Evolutionary conservation across 1,140 invertebrate species (phyloP).

Genomic region (Mizuhopecten yessoensis): DNA sequence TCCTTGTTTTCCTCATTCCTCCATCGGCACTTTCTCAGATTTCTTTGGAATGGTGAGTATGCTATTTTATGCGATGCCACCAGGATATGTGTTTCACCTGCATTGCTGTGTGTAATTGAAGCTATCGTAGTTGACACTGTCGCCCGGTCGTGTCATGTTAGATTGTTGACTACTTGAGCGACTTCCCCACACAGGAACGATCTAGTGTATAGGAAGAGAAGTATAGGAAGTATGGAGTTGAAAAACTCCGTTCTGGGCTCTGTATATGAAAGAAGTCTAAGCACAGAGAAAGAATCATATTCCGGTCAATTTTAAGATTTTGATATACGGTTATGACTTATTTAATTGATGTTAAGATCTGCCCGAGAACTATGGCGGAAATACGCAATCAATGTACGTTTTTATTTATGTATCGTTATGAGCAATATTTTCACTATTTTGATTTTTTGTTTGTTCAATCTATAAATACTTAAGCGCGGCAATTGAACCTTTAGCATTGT

Average conservation of each 20-base stretch:
- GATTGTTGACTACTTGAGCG: constrained; percentile 37
- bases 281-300: constrained; percentile 38
- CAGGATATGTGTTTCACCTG: background rate
- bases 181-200: constrained; percentile 36
- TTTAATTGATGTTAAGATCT: background rate
- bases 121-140: constrained; percentile 1
- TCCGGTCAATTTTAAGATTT: constrained; percentile 39
- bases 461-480: too few relatives aligned
- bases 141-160: constrained; percentile 30
- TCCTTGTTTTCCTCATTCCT: constrained; percentile 33
- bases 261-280: constrained; percentile 21
- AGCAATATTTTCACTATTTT: too few relatives aligned
- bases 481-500: too few relatives aligned
- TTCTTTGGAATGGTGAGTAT: constrained; percentile 32
- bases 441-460: too few relatives aligned
- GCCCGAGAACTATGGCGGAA: background rate
- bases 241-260: constrained; percentile 3
- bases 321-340: constrained; percentile 35
- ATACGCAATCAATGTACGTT: background rate
- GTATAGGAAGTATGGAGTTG: constrained; percentile 38
- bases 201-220: constrained; percentile 27
- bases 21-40: background rate
- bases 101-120: constrained; percentile 34
- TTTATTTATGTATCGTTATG: background rate
- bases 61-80: background rate